Conservation (phyloP, 2,113 vertebrate species). For the Serilophus lunatus region DNA sequence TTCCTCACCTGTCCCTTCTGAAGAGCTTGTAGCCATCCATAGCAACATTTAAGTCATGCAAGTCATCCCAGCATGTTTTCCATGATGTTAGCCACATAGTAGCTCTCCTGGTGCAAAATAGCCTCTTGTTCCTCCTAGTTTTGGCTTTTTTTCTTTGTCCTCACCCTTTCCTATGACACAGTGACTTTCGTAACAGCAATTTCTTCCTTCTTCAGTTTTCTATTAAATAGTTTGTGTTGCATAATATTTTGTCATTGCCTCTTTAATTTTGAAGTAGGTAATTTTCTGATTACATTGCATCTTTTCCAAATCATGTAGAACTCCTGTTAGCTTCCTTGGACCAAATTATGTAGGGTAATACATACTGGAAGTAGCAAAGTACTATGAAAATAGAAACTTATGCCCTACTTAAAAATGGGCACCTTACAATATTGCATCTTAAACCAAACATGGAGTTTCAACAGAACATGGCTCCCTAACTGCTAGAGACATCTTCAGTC, state of each 20-base stretch:
- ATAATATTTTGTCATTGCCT: background rate
- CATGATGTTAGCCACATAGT: background rate
- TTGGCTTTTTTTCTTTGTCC: background rate
- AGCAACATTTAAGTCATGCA: background rate
- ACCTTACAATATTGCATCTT: background rate
- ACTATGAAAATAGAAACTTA: background rate
- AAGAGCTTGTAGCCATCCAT: background rate
- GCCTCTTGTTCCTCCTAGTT: background rate
- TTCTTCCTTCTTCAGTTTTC: background rate
- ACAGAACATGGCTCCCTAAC: background rate
- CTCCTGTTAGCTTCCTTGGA: background rate
- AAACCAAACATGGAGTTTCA: background rate
- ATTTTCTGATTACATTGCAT: background rate
- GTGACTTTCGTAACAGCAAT: background rate
- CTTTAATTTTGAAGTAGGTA: background rate
- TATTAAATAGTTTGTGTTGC: background rate
- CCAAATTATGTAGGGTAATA: background rate
- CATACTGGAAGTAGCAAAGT: background rate
- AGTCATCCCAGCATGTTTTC: background rate
- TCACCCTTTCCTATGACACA: background rate
- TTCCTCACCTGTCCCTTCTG: background rate
- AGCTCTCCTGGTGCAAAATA: background rate
- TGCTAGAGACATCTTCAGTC: background rate
- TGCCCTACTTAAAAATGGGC: background rate
- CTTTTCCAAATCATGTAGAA: background rate